Percentiles rank a stretch among this genome's conserved stretches.
phyloP scores from a whole-genome alignment of 2,888 invertebrate species.

The Willowsia nigromaculata region DNA sequence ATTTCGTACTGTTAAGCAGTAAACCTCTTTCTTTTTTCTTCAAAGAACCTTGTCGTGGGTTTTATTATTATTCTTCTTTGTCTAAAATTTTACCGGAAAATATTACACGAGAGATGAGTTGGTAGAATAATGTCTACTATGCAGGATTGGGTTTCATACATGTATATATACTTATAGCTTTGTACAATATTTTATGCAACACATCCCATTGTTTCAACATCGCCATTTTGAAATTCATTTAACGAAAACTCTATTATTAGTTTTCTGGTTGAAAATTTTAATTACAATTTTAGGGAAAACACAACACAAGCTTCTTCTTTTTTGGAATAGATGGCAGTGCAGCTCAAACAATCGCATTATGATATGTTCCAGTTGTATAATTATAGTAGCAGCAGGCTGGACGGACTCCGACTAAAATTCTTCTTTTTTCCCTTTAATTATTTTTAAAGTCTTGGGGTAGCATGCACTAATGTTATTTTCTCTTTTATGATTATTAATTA shows the following conservation, averaged over 20 bases:
- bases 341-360: not conserved
- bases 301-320: not conserved
- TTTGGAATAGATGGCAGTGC: constrained; percentile 25
- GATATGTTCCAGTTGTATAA: not conserved
- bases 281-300: not conserved
- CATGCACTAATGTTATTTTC: constrained; percentile 45
- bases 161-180: not conserved
- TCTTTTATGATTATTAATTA: constrained; percentile 48
- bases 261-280: constrained; percentile 31
- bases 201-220: constrained; percentile 40
- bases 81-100: constrained; percentile 44
- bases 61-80: constrained; percentile 48
- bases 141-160: constrained; percentile 29
- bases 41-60: constrained; percentile 58
- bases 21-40: constrained; percentile 52
- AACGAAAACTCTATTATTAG: constrained; percentile 3
- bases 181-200: constrained; percentile 10
- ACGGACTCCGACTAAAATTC: constrained; percentile 1
- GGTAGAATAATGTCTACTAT: not conserved
- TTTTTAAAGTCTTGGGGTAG: constrained; percentile 10
- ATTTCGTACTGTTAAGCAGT: constrained; percentile 21
- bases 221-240: constrained; percentile 33
- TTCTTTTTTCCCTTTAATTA: constrained; percentile 59
- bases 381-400: not conserved
- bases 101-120: not conserved